A percentile compares a stretch with the other conserved stretches of the same genome.
These are phyloP conservation scores for Parapsyche elsis DNA, from an alignment of 1,140 invertebrate species.

Conservation along the genomic window DNA sequence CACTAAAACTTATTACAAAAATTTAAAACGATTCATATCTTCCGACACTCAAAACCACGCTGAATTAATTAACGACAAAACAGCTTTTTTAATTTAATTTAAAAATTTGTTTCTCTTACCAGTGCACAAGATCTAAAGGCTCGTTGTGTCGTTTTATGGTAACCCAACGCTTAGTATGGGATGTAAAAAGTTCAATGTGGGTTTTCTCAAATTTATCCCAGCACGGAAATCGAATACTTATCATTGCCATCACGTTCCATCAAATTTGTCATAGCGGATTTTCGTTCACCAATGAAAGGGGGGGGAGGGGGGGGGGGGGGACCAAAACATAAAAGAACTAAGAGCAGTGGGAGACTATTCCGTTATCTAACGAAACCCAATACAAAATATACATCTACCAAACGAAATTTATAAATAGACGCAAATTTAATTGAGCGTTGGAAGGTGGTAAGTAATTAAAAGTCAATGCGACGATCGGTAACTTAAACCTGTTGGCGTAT, in stretches of 20 bases:
- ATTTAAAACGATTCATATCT: too few relatives aligned
- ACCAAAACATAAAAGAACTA: conserved; percentile 27
- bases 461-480: too few relatives aligned
- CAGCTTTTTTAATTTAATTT: too few relatives aligned
- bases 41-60: too few relatives aligned
- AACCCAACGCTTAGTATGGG: background rate
- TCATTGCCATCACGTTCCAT: conserved; percentile 55
- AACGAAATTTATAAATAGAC: too few relatives aligned
- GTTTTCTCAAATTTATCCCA: conserved; percentile 34
- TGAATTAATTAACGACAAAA: too few relatives aligned
- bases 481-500: too few relatives aligned
- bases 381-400: background rate
- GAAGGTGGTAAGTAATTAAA: too few relatives aligned
- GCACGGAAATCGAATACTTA: conserved; percentile 44
- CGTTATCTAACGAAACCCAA: conserved; percentile 26
- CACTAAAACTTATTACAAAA: too few relatives aligned
- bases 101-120: too few relatives aligned
- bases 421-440: too few relatives aligned
- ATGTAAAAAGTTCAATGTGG: conserved; percentile 37
- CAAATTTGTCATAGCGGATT: conserved; percentile 56
- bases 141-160: conserved; percentile 1
- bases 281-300: conserved; percentile 49
- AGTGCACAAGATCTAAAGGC: background rate
- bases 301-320: background rate
- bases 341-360: conserved; percentile 21